Conservation (phyloP, 2,113 vertebrate species). For the Pelmatolapia mariae region DNA sequence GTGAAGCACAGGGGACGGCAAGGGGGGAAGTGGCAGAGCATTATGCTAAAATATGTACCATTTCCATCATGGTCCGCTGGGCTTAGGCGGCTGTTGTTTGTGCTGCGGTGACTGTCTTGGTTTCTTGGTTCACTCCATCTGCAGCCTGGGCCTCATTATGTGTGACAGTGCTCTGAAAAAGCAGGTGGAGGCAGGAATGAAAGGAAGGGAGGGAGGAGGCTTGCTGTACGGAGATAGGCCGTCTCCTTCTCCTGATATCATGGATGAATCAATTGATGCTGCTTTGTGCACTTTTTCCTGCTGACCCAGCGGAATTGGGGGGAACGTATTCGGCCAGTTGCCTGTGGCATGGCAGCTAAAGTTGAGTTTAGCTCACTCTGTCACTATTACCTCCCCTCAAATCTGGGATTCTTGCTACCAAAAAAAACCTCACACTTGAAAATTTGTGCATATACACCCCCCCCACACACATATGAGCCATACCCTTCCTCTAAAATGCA, state of each 20-base stretch:
- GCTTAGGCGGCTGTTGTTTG: constrained; percentile 43
- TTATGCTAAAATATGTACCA: constrained; percentile 72
- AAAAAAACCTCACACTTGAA: not conserved
- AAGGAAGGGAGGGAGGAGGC: constrained; percentile 17
- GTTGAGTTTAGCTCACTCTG: constrained; percentile 54
- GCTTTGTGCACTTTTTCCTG: constrained; percentile 65
- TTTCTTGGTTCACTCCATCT: constrained; percentile 23
- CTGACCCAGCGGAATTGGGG: constrained; percentile 51
- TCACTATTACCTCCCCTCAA: constrained; percentile 39
- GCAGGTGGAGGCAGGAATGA: constrained; percentile 41
- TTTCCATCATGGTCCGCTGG: constrained; percentile 44
- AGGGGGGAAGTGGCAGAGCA: not conserved
- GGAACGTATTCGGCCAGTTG: constrained; percentile 20
- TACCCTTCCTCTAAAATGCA: constrained; percentile 33
- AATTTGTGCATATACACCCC: not conserved
- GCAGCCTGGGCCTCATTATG: constrained; percentile 63
- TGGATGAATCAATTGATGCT: constrained; percentile 66
- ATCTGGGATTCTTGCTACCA: constrained; percentile 2
- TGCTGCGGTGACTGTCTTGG: constrained; percentile 22
- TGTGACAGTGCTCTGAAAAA: constrained; percentile 51
- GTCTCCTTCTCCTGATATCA: constrained; percentile 61
- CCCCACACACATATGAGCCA: not conserved
- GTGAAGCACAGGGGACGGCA: constrained; percentile 16
- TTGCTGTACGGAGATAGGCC: constrained; percentile 20
- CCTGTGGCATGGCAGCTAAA: constrained; percentile 50